Percentiles rank a stretch among this genome's conserved stretches.
Conservation (phyloP, 1,140 invertebrate genomes). For the Megalopta genalis region DNA sequence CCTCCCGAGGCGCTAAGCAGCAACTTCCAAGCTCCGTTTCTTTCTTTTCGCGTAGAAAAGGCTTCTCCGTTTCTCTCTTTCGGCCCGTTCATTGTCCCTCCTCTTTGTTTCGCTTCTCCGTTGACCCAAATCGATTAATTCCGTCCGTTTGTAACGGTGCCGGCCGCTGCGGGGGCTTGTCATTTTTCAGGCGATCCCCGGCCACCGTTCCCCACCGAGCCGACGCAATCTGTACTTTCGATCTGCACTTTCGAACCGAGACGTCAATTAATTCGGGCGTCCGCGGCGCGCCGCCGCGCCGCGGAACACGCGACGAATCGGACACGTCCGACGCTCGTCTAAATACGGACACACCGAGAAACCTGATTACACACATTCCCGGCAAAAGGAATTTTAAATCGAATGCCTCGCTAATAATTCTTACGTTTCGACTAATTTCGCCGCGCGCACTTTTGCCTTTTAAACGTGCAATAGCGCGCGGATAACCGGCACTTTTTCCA, state of each 20-base stretch:
- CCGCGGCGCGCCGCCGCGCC: background rate
- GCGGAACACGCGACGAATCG: background rate
- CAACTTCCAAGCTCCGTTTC: too few relatives aligned
- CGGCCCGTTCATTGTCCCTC: background rate
- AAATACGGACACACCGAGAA: background rate
- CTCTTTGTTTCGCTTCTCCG: background rate
- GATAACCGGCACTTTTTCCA: too few relatives aligned
- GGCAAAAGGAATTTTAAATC: background rate
- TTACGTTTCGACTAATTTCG: background rate
- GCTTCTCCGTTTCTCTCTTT: too few relatives aligned
- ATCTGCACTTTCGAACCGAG: slow-evolving; percentile 31
- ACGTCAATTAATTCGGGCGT: slow-evolving; percentile 33
- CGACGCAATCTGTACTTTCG: slow-evolving; percentile 30
- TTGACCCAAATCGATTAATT: slow-evolving; percentile 20
- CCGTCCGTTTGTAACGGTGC: slow-evolving; percentile 20
- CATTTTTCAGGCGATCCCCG: slow-evolving; percentile 29
- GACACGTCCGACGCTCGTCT: slow-evolving; percentile 13
- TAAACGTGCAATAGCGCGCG: too few relatives aligned
- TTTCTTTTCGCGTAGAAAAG: too few relatives aligned
- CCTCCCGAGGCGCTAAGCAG: too few relatives aligned
- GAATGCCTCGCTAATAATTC: background rate
- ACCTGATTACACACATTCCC: background rate
- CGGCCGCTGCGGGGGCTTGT: slow-evolving; percentile 18
- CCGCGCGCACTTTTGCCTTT: too few relatives aligned
- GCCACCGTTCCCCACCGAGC: background rate